A percentile compares a stretch with the other conserved stretches of the same genome.
These are phyloP conservation scores for Mimas tiliae DNA, from an alignment of 2,888 invertebrate genomes.

Conservation along the genomic window DNA sequence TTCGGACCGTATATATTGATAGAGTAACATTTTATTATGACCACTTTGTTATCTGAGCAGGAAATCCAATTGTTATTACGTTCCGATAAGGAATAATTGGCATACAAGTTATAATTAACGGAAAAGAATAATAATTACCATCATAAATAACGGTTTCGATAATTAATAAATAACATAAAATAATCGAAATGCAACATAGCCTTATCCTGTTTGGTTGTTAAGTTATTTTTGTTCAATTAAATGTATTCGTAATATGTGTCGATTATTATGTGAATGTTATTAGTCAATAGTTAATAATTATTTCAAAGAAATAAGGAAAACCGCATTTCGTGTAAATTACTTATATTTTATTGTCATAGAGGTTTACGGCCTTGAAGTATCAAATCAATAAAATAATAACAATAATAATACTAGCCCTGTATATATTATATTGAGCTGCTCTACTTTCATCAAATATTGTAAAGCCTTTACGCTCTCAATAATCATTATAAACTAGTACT, in stretches of 20 bases:
- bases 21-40: conserved; percentile 6
- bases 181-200: conserved; percentile 1
- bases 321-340: conserved; percentile 2
- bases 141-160: conserved; percentile 25
- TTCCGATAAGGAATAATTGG: conserved; percentile 23
- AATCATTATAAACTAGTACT: too few species aligned
- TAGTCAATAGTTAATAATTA: not conserved
- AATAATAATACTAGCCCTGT: too few species aligned
- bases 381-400: too few species aligned
- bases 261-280: conserved; percentile 1
- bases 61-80: conserved; percentile 25
- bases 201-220: conserved; percentile 5
- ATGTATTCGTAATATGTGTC: not conserved
- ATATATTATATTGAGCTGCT: too few species aligned
- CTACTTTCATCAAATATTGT: too few species aligned
- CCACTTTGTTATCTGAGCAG: conserved; percentile 19
- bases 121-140: conserved; percentile 28
- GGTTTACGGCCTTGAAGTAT: not conserved
- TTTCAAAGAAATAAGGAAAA: conserved; percentile 16
- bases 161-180: conserved; percentile 26
- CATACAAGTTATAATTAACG: conserved; percentile 21
- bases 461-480: too few species aligned
- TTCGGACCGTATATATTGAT: not conserved
- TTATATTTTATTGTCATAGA: not conserved
- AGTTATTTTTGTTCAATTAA: not conserved